A percentile compares a stretch with the other conserved stretches of the same genome.
Conservation (phyloP, 2,888 invertebrate genomes). For the Drymonia ruficornis region DNA sequence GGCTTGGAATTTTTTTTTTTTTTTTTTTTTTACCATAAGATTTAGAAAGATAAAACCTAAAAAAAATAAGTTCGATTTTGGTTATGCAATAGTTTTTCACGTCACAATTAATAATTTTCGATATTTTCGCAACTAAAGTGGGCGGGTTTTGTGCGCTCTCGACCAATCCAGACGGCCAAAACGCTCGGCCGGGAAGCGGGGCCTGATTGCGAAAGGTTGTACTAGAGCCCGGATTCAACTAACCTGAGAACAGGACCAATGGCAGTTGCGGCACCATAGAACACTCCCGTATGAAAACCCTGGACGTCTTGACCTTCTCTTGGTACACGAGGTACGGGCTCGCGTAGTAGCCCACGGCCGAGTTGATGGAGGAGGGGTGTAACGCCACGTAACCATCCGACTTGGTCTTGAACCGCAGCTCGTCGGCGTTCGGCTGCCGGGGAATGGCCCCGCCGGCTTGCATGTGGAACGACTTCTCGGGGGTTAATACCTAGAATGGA, state of each 20-base stretch:
- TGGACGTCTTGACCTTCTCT: slow-evolving; percentile 92
- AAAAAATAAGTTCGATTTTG: too few species aligned
- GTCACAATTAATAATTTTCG: too few species aligned
- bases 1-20: too few species aligned
- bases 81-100: too few species aligned
- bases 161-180: too few species aligned
- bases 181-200: too few species aligned
- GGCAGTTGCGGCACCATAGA: slow-evolving; percentile 92
- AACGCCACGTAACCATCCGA: slow-evolving; percentile 89
- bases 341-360: slow-evolving; percentile 85
- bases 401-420: slow-evolving; percentile 90
- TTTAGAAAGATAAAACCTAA: too few species aligned
- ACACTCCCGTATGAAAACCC: slow-evolving; percentile 91
- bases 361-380: slow-evolving; percentile 92
- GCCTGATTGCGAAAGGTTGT: too few species aligned
- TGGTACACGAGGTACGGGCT: slow-evolving; percentile 93
- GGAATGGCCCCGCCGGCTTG: slow-evolving; percentile 91
- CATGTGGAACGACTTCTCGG: slow-evolving; percentile 90
- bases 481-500: slow-evolving; percentile 85
- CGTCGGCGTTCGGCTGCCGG: slow-evolving; percentile 87
- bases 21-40: too few species aligned
- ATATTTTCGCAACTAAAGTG: too few species aligned
- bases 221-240: slow-evolving; percentile 15
- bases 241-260: slow-evolving; percentile 87
- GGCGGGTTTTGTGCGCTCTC: too few species aligned